Percentiles rank a stretch among this genome's conserved stretches.
phyloP scores from a whole-genome alignment of 2,888 invertebrate species.

The Conops quadrifasciatus region DNA sequence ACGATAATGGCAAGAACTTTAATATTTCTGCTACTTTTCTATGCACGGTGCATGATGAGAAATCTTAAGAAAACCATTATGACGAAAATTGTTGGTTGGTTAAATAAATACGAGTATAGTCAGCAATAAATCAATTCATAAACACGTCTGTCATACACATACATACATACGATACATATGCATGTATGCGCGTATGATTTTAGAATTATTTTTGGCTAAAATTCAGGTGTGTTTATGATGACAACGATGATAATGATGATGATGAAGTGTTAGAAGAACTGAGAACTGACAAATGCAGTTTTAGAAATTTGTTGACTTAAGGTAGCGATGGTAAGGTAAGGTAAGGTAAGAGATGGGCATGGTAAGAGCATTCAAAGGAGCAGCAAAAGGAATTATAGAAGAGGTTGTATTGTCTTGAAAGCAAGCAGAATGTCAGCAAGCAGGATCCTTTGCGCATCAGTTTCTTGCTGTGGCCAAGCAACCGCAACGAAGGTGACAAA shows the following conservation, averaged over 20 bases:
- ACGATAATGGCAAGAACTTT: too few relatives aligned
- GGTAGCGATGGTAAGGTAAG: too few relatives aligned
- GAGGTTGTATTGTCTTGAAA: neutral
- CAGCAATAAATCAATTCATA: conserved; percentile 53
- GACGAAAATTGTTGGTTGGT: conserved; percentile 37
- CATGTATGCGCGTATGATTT: too few relatives aligned
- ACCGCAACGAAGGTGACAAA: conserved; percentile 32
- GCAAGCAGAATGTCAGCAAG: neutral
- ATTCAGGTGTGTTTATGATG: too few relatives aligned
- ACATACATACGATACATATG: neutral
- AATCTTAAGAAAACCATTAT: neutral
- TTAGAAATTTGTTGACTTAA: too few relatives aligned
- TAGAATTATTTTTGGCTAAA: too few relatives aligned
- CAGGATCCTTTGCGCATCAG: neutral
- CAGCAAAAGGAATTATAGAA: neutral
- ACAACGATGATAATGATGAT: too few relatives aligned
- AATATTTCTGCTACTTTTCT: too few relatives aligned
- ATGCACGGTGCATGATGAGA: too few relatives aligned
- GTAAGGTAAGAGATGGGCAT: neutral
- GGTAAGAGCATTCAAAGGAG: neutral
- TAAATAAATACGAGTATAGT: conserved; percentile 54
- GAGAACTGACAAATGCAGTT: too few relatives aligned
- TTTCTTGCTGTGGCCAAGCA: neutral
- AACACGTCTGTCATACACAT: too few relatives aligned
- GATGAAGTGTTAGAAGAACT: too few relatives aligned